Conservation (phyloP, 2,113 vertebrate species). For the Gadus chalcogrammus region DNA sequence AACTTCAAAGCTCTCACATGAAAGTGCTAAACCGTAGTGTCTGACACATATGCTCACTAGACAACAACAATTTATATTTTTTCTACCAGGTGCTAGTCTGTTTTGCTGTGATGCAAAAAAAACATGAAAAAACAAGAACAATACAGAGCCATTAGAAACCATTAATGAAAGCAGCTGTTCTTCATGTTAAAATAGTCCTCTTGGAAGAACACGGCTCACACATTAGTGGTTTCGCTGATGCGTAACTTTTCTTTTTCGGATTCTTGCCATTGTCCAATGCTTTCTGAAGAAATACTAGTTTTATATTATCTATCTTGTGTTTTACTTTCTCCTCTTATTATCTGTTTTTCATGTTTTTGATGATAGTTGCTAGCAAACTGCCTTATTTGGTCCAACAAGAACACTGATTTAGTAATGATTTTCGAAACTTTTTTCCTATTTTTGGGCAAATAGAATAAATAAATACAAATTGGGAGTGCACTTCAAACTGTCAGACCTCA, state of each 20-base stretch:
- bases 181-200: conserved; percentile 21
- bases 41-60: too few relatives aligned
- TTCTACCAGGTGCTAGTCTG: too few relatives aligned
- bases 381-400: not conserved
- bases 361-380: not conserved
- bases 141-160: conserved; percentile 24
- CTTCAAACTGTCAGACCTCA: conserved; percentile 48
- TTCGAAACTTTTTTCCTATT: too few relatives aligned
- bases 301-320: too few relatives aligned
- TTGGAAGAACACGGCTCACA: not conserved
- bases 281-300: too few relatives aligned
- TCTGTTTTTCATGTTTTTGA: not conserved
- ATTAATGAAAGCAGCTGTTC: conserved; percentile 39
- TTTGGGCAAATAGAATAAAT: too few relatives aligned
- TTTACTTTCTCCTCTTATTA: conserved; percentile 2
- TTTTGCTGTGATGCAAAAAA: not conserved
- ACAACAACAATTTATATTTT: too few relatives aligned
- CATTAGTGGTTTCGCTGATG: conserved; percentile 26
- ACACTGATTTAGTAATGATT: too few relatives aligned
- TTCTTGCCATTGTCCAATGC: too few relatives aligned
- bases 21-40: too few relatives aligned
- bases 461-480: conserved; percentile 8
- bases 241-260: not conserved
- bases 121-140: conserved; percentile 6
- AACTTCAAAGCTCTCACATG: too few relatives aligned